A percentile compares a stretch with the other conserved stretches of the same genome.
Conservation (phyloP, 2,113 vertebrate species). For the Psittacula cyanocephala region DNA sequence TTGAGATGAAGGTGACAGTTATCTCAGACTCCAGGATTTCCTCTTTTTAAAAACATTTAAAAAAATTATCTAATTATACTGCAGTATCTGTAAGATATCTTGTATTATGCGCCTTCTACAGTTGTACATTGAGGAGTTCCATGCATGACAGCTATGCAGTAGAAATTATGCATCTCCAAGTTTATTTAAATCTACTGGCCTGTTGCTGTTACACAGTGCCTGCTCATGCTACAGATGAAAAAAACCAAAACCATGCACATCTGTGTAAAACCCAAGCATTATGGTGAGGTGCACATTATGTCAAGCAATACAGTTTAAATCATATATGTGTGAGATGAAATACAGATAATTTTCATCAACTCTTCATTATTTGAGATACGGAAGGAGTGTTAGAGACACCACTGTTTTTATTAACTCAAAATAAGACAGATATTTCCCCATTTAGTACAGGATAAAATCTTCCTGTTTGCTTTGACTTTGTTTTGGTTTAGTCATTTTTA, state of each 20-base stretch:
- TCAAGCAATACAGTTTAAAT: not conserved
- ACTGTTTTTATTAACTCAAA: not conserved
- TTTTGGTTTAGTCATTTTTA: not conserved
- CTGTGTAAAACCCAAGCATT: not conserved
- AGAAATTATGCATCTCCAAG: not conserved
- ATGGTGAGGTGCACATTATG: not conserved
- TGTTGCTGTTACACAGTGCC: not conserved
- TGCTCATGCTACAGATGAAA: not conserved
- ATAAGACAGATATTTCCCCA: not conserved
- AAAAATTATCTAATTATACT: not conserved
- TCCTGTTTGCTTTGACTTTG: not conserved
- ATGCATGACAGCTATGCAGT: not conserved
- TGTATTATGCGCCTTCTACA: not conserved
- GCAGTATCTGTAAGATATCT: not conserved
- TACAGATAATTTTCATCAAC: not conserved
- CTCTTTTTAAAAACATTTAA: not conserved
- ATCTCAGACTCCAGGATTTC: not conserved
- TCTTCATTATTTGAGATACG: not conserved
- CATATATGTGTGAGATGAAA: accelerated
- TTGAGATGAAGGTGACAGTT: not conserved
- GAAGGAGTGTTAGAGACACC: not conserved
- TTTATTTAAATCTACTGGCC: not conserved
- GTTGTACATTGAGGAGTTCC: not conserved
- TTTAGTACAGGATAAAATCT: not conserved
- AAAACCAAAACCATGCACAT: accelerated